Evolutionary conservation across 2,888 invertebrate genomes (phyloP), one percentile per base, ranked within the genome.

Genomic region (Stramonita haemastoma): DNA sequence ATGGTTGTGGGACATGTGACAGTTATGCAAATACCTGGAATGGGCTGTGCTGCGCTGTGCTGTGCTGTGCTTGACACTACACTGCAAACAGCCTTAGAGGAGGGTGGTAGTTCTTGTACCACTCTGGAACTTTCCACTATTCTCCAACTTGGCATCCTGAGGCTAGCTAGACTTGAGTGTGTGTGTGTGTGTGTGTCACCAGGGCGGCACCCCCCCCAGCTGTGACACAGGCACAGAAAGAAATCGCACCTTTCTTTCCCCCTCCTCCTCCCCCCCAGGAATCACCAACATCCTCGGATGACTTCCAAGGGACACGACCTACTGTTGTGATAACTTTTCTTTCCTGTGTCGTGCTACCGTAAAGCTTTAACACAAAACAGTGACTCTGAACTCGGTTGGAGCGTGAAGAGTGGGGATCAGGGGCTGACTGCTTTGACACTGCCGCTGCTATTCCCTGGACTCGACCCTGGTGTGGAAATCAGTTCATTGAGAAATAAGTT

Each of bases 271-370:
- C 46, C 8, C 8, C 46, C 46, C 46, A 46, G 46, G 46, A 46
- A 46, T 46, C 46, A 5, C 36, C 81, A 19, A 22, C 46, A 83
- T 46, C 26, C 46, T 83, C 81, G 36, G 26, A 46, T 26, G 6
- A 83, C 81, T 83, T 83, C 81, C 81, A 46, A 36, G 36, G 36
- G 46, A 85, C 60, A 57, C 29, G 86, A 22, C 86, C n/a, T 57
- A 6, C 86, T 86, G 66, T 57, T 86, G 86, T 86, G 86, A 86
- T 86, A 86, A 86, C 32, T 29, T 66, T n/a, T 86, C 1, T 83
- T 34, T 26, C 46, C 22, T 36, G 32, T 66, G 86, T 56, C 86
- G 29, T 60, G 86, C 66, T 32, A 34, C 86, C 46, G 29, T 15
- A 86, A 57, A 86, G 86, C 86, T 86, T 86, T 86, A 86, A 85